Percentiles rank a stretch among this genome's conserved stretches.
These are phyloP conservation scores for Lysiphlebus fabarum DNA, from an alignment of 1,140 invertebrate genomes.

Conservation along the genomic window DNA sequence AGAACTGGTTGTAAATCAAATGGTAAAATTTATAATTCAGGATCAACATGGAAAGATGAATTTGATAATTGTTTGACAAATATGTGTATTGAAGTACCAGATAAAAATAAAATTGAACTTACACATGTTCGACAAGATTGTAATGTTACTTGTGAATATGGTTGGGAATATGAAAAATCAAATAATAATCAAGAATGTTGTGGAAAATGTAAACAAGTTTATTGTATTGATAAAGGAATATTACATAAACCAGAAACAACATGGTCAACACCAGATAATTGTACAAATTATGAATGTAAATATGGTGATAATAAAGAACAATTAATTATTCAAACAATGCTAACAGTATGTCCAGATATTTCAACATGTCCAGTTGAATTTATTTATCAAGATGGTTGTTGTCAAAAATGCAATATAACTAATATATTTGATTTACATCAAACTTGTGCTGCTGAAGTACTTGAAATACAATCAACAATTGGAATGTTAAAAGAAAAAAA, in stretches of 20 bases:
- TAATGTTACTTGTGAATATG: conserved; percentile 53
- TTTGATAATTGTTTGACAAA: conserved; percentile 60
- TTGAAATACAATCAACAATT: conserved; percentile 57
- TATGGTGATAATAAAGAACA: conserved; percentile 28
- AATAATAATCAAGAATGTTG: conserved; percentile 61
- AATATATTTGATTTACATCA: conserved; percentile 43
- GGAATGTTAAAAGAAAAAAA: conserved; percentile 54
- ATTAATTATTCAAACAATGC: conserved; percentile 56
- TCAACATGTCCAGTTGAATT: conserved; percentile 58
- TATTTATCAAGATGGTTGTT: conserved; percentile 64
- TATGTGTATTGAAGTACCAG: conserved; percentile 53
- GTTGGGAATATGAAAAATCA: conserved; percentile 56
- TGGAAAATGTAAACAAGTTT: conserved; percentile 34
- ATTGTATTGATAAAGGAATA: background rate
- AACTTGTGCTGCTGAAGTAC: conserved; percentile 55
- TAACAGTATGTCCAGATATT: conserved; percentile 62
- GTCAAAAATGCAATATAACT: conserved; percentile 62
- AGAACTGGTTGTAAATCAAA: conserved; percentile 59
- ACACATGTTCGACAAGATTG: conserved; percentile 58
- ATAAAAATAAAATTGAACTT: conserved; percentile 51
- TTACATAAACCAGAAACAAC: background rate
- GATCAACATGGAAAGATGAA: conserved; percentile 58
- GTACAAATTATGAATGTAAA: background rate
- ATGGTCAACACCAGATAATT: background rate
- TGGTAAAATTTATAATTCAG: conserved; percentile 56